Conservation (phyloP, 1,140 invertebrate species). For the Ericerus pela region DNA sequence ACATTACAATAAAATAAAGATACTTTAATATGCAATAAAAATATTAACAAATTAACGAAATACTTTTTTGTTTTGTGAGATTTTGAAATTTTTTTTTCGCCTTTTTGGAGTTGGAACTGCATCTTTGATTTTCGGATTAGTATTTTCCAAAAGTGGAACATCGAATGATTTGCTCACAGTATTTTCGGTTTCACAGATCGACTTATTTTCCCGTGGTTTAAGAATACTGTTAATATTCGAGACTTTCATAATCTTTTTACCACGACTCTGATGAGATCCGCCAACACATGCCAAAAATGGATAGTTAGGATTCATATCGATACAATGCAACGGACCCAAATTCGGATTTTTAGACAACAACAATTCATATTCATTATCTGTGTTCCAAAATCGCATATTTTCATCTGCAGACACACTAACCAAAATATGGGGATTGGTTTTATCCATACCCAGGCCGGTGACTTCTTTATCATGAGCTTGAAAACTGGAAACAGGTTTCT, state of each 20-base stretch:
- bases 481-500: slow-evolving; percentile 56
- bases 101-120: too few relatives aligned
- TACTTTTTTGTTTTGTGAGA: too few relatives aligned
- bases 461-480: slow-evolving; percentile 66
- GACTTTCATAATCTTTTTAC: not conserved
- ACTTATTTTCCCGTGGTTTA: too few relatives aligned
- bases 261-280: slow-evolving; percentile 32
- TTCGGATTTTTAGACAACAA: slow-evolving; percentile 44
- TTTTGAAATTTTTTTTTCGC: too few relatives aligned
- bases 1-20: too few relatives aligned
- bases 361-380: slow-evolving; percentile 30
- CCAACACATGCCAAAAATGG: slow-evolving; percentile 64
- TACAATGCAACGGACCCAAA: slow-evolving; percentile 56
- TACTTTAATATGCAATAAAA: too few relatives aligned
- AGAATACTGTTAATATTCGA: not conserved
- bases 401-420: slow-evolving; percentile 58
- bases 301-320: slow-evolving; percentile 59
- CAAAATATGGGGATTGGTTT: slow-evolving; percentile 33
- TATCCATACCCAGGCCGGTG: slow-evolving; percentile 39
- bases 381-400: slow-evolving; percentile 64
- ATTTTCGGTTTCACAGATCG: too few relatives aligned
- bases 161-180: too few relatives aligned
- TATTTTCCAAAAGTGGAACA: too few relatives aligned
- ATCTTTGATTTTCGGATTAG: too few relatives aligned
- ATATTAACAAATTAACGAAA: too few relatives aligned